Evolutionary conservation across 2,113 vertebrate genomes (phyloP), one percentile per base, ranked within the genome.

Genomic region (Chaenocephalus aceratus): DNA sequence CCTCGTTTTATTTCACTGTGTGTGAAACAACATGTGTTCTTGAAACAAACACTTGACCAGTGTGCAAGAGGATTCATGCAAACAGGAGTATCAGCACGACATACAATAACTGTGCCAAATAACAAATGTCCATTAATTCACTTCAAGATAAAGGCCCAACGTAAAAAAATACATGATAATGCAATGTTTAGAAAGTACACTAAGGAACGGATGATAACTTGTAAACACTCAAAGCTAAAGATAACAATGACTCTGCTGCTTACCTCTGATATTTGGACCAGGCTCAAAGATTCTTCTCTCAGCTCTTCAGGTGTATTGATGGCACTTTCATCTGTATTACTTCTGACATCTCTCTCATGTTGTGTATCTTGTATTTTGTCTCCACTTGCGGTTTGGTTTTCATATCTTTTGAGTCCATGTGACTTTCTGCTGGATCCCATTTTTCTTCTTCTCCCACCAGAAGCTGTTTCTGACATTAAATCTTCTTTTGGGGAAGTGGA

Each of bases 361-460:
- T 79, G 57, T 51, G 65, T 10, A 18, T 79, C 70, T 57, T 13
- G 67, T 2, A 23, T 14, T 66, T n/a, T 54, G 15, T 52, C 67
- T 48, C 78, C 71, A 44, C 26, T 15, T 49, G 16, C 23, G n/a
- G 44, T 81, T 82, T 83, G 77, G 23, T 77, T 60, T 51, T 69
- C 74, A 36, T 56, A n/a, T 26, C 14, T 53, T 52, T 83, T 75
- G 51, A 79, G 75, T 80, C 71, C 84, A n/a, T 1, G 61, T 48
- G 86, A 80, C 87, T 80, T 94, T 41, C 93, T 82, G 59, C 90
- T 82, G 36, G 95, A 95, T 56, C 94, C 95, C 88, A 95, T 60
- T 88, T 95, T 95, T 83, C 90, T 93, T 72, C 73, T 92, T 76
- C 77, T 90, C 12, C 80, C 75, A 60, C 75, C 26, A 30, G 30